Base-by-base conservation (phyloP, 1,140 invertebrate species). In the Aphidius ervi region DNA sequence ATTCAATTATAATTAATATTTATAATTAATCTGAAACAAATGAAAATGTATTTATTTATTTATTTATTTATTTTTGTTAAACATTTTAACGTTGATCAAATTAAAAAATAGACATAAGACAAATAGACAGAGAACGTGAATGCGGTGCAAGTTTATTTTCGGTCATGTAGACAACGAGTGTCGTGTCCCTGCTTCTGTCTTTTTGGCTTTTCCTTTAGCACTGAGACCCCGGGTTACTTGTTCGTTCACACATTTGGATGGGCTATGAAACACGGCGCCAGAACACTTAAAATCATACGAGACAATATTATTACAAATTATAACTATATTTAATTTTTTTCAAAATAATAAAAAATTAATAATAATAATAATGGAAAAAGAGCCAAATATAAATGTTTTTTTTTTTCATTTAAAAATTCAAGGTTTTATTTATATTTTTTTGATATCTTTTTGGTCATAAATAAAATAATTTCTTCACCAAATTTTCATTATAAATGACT, bases 81-180 rank as follows among this genome's bases (percentile, higher is more conserved):
- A 16, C 16, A 16, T 16, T 16, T 16, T 16, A 16, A 16, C 16
- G 16, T 16, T 16, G 16, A 16, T 16, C 16, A 16, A 16, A 16
- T 16, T 16, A 16, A 16, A 16, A 16, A 16, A 16, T 16, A 16
- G 16, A 16, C 16, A 16, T 16, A 16, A 16, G 16, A 16, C 16
- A 16, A 16, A 16, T 16, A 16, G 16, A 16, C 16, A 16, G 16
- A 16, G 16, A 16, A 16, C 16, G 59, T 65, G 63, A 67, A 67
- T 67, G 66, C 56, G 52, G 56, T 31, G 37, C 42, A 58, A 56
- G 66, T 77, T 78, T 79, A 79, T 31, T 79, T 79, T 79, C 68
- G 59, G 70, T 70, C 55, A 43, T 50, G 54, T 49, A 62, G 42
- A 52, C 68, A 42, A 46, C 66, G 63, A 67, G 63, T 64, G 67